phyloP scores from a whole-genome alignment of 1,140 invertebrate species.

The Drosophila triauraria region DNA sequence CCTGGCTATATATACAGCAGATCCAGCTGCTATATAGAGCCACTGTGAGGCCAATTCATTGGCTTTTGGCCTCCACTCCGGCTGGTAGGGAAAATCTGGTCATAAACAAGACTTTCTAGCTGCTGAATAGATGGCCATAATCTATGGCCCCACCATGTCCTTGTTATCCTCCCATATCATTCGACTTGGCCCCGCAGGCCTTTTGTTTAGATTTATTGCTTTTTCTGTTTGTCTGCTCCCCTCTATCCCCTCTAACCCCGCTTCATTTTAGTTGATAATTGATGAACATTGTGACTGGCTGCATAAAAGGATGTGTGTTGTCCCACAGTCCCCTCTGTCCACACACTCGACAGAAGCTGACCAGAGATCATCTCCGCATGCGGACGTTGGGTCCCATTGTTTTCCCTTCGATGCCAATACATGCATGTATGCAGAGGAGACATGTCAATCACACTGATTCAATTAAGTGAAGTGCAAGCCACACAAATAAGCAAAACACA shows the following conservation, averaged over 20 bases:
- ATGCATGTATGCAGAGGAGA: constrained; percentile 36
- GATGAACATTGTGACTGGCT: constrained; percentile 69
- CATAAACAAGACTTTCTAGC: constrained; percentile 37
- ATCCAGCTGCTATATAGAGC: constrained; percentile 22
- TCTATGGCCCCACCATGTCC: constrained; percentile 24
- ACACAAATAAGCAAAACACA: constrained; percentile 17
- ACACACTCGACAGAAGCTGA: constrained; percentile 11
- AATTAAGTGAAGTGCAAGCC: constrained; percentile 74
- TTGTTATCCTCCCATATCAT: constrained; percentile 33
- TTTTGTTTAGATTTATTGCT: constrained; percentile 77
- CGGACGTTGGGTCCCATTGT: neutral
- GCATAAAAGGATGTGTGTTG: constrained; percentile 37
- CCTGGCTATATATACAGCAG: constrained; percentile 14
- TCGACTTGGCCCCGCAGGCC: constrained; percentile 50
- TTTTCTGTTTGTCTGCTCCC: constrained; percentile 37
- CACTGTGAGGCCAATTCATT: constrained; percentile 23
- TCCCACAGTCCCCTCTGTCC: constrained; percentile 2
- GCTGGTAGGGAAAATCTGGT: constrained; percentile 6
- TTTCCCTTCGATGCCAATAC: constrained; percentile 5
- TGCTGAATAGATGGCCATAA: constrained; percentile 44
- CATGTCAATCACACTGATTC: constrained; percentile 75
- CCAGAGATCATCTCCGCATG: constrained; percentile 39
- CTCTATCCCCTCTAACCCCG: constrained; percentile 20
- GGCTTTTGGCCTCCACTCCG: constrained; percentile 10
- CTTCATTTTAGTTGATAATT: constrained; percentile 70